These are phyloP conservation scores for Edolisoma coerulescens DNA, from an alignment of 2,113 vertebrate species.

Conservation along the genomic window DNA sequence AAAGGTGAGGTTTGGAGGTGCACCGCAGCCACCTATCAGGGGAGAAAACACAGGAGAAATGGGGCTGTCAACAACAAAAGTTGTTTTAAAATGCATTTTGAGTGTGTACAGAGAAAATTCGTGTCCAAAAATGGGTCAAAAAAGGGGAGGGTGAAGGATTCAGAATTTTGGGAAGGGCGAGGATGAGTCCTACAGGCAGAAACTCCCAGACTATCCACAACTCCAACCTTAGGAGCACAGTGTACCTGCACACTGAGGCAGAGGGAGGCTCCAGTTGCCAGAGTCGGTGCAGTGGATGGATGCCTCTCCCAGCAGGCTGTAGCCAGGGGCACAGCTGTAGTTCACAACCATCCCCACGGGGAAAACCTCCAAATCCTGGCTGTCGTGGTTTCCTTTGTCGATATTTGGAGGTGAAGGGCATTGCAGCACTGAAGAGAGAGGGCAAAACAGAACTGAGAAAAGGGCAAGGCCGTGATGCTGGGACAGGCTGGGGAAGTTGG, in stretches of 20 bases:
- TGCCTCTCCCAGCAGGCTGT: slow-evolving; percentile 50
- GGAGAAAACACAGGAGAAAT: not conserved
- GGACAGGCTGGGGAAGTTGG: not conserved
- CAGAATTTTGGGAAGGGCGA: not conserved
- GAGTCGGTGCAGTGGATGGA: slow-evolving; percentile 19
- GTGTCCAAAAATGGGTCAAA: not conserved
- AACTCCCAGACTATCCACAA: not conserved
- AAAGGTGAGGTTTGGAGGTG: slow-evolving; percentile 26
- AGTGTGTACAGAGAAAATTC: rapidly evolving
- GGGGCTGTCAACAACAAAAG: rapidly evolving
- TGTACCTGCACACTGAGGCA: slow-evolving; percentile 49
- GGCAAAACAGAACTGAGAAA: not conserved
- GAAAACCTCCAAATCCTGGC: not conserved
- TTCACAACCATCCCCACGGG: slow-evolving; percentile 21
- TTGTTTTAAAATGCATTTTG: not conserved
- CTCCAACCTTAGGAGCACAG: rapidly evolving
- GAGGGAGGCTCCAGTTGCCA: slow-evolving; percentile 64
- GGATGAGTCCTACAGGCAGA: not conserved
- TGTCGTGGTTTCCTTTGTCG: slow-evolving; percentile 19
- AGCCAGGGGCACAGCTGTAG: slow-evolving; percentile 65
- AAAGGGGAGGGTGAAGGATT: not conserved
- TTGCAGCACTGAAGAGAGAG: not conserved
- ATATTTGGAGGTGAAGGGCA: slow-evolving; percentile 65
- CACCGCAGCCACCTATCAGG: not conserved
- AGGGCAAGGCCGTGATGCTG: rapidly evolving